A percentile compares a stretch with the other conserved stretches of the same genome.
phyloP scores from a whole-genome alignment of 2,888 invertebrate genomes.

The Cantharis nigra region DNA sequence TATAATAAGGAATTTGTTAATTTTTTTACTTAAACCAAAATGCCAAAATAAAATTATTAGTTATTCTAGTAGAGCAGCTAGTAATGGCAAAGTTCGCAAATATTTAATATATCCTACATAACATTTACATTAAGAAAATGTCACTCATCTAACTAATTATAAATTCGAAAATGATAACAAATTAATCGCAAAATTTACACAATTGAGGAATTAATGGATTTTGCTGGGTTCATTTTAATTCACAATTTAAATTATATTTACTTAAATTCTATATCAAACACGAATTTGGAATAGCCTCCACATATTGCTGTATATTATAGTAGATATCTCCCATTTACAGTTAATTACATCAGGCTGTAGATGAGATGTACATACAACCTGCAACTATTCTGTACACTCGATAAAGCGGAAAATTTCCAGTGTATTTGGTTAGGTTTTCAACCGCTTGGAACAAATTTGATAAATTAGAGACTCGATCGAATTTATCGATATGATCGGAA shows the following conservation, averaged over 20 bases:
- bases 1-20: background rate
- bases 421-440: conserved; percentile 17
- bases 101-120: background rate
- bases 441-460: conserved; percentile 16
- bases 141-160: background rate
- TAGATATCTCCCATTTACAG: conserved; percentile 2
- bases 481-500: background rate
- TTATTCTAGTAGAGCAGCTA: background rate
- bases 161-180: background rate
- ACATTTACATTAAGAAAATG: background rate
- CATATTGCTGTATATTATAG: background rate
- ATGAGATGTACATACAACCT: conserved; percentile 21
- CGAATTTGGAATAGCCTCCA: background rate
- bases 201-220: background rate
- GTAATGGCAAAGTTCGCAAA: background rate
- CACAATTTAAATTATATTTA: background rate
- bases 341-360: conserved; percentile 15
- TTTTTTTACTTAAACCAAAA: background rate
- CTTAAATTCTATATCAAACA: background rate
- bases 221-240: background rate
- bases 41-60: background rate
- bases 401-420: conserved; percentile 22
- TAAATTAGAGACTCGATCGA: background rate
- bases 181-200: background rate
- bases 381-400: conserved; percentile 24